Base-by-base conservation (phyloP, 2,113 vertebrate genomes). In the Columba janthina region DNA sequence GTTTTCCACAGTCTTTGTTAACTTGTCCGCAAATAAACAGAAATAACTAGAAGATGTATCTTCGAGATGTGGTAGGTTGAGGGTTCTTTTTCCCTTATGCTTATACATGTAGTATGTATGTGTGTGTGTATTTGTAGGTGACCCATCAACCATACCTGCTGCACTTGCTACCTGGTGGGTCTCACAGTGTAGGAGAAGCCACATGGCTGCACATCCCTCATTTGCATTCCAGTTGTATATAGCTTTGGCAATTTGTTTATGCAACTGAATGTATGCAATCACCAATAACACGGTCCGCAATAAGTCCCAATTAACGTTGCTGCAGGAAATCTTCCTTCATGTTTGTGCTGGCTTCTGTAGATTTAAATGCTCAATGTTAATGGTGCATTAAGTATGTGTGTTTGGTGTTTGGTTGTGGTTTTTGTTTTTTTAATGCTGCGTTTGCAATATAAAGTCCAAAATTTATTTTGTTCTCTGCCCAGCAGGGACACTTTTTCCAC, bases 401-500 rank as follows among this genome's bases (percentile, higher is more conserved):
- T 46, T 46, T 46, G 44, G 44, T 46, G 44, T 46, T 46, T 46
- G 44, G 44, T 46, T 3, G 11, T 34, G 76, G 40, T 73, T 88
- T 80, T 67, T 31, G 2, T 31, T 42, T 50, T 50, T 61, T 50
- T 25, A 83, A 19, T 60, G 83, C 92, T 94, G 32, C 78, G 53
- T 84, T 86, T 94, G 88, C 80, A 90, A n/a, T 78, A 81, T 78
- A 19, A 89, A 84, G 60, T 84, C 83, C 67, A 42, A 66, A 61
- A 89, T 96, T 94, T 89, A 61, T 90, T 95, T 92, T 81, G 22
- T 95, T 93, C 66, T 89, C 50, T 95, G 65, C 86, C 82, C 90
- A 95, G 86, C 62, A 65, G 94, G 92, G 54, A 75, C 28, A 40
- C 32, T 90, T 95, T 93, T 93, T 60, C 75, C 73, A 92, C 76